These are phyloP conservation scores for Desoria tigrina DNA, from an alignment of 2,888 invertebrate genomes.

Conservation along the genomic window DNA sequence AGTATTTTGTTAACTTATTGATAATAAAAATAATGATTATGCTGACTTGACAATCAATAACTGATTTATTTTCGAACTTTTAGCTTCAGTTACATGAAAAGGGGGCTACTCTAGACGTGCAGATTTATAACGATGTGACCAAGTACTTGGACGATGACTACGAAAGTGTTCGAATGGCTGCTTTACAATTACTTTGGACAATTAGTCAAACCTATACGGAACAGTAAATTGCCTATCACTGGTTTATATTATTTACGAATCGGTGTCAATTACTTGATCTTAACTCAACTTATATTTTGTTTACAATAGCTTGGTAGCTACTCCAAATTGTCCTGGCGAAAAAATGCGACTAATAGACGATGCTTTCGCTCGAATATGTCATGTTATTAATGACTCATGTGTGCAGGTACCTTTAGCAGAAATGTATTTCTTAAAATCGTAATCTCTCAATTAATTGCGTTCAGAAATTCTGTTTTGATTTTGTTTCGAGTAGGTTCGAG, in stretches of 20 bases:
- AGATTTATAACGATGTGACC: slow-evolving; percentile 70
- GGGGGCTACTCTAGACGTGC: slow-evolving; percentile 72
- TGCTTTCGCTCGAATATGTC: slow-evolving; percentile 93
- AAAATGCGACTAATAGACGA: slow-evolving; percentile 89
- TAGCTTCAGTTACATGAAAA: slow-evolving; percentile 72
- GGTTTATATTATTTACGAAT: too few species aligned
- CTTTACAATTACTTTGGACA: slow-evolving; percentile 80
- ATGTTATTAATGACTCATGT: slow-evolving; percentile 83
- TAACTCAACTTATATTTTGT: background rate
- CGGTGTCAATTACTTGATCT: too few species aligned
- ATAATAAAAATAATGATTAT: background rate
- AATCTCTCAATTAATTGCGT: slow-evolving; percentile 53
- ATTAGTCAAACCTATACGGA: slow-evolving; percentile 85
- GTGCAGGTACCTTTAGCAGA: too few species aligned
- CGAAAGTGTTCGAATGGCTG: slow-evolving; percentile 86
- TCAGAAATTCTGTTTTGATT: too few species aligned
- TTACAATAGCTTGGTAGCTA: slow-evolving; percentile 65
- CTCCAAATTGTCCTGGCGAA: slow-evolving; percentile 71
- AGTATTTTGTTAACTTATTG: background rate
- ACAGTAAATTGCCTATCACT: slow-evolving; percentile 65
- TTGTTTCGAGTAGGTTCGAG: slow-evolving; percentile 68
- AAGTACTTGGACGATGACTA: slow-evolving; percentile 85
- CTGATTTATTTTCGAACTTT: slow-evolving; percentile 24
- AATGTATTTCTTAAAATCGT: background rate
- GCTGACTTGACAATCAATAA: too few species aligned